Base-by-base conservation (phyloP, 2,888 invertebrate genomes). In the Mesorhabditis sp. region DNA sequence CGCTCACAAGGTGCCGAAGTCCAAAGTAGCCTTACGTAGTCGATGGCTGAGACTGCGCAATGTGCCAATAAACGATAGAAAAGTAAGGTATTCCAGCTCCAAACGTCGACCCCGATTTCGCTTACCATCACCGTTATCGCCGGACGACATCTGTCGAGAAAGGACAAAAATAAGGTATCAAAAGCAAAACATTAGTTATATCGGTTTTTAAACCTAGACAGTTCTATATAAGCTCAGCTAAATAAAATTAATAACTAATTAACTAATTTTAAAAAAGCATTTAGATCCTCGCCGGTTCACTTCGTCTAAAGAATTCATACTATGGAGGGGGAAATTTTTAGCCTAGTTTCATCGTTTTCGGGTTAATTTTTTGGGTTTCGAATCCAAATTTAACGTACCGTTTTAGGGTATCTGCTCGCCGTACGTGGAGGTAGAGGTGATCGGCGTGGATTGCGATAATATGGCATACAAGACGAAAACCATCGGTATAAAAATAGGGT, bases 121-220 rank as follows among this genome's bases (percentile, higher is more conserved):
- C 65, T 84, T 62, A 77, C 71, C 10, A 71, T 84, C 6, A 72
- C 74, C 44, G 76, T 97, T 43, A 91, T 97, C 72, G 94, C 91
- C 4, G 96, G 94, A 0, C 89, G 97, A 61, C 95, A 97, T 87
- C 88, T 97, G 90, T 86, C 90, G 81, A 92, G 93, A 82, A 86
- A 88, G 3, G 90, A 92, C 0, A 84, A 82, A 64, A 80, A 92
- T 68, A 83, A 87, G 68, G 66, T 65, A 41, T 42, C 42, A 10
- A 43, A 62, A 1, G n/a, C 6, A 28, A 28, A 28, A 28, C 28
- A 28, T 28, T 28, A 28, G 28, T 28, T 28, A 28, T 28, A 28
- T 28, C 28, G 28, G 28, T 28, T 28, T 28, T 28, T 28, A 28
- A 28, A 28, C 28, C 28, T 28, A 28, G 28, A 28, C 28, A 2